Percentiles rank a stretch among this genome's conserved stretches.
Conservation (phyloP, 2,797 vertebrate genomes). For the Scomberomorus guttatus region DNA sequence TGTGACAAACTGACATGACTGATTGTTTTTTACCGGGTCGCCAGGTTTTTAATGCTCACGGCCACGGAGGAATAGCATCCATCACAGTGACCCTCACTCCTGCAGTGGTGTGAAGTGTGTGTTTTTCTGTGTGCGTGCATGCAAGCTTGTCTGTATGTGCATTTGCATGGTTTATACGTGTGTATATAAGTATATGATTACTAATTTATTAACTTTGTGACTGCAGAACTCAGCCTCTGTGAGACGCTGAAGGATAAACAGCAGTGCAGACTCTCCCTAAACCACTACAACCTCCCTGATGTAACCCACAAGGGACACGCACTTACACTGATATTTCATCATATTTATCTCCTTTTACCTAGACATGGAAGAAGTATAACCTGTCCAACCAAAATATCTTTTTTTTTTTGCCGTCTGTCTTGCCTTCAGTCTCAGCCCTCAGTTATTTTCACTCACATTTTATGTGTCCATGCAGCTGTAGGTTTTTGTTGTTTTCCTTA, state of each 20-base stretch:
- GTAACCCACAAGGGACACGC: background rate
- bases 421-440: background rate
- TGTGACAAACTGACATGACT: slow-evolving; percentile 69
- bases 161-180: background rate
- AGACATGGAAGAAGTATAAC: background rate
- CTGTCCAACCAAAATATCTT: background rate
- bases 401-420: background rate
- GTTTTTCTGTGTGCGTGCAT: slow-evolving; percentile 9
- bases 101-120: slow-evolving; percentile 47
- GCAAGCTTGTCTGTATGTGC: background rate
- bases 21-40: slow-evolving; percentile 63
- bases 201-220: slow-evolving; percentile 36
- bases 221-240: background rate
- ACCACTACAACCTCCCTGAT: slow-evolving; percentile 9
- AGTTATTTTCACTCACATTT: background rate
- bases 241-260: slow-evolving; percentile 16
- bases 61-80: slow-evolving; percentile 68
- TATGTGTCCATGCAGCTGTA: background rate
- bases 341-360: slow-evolving; percentile 27
- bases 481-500: background rate
- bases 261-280: slow-evolving; percentile 7
- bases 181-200: slow-evolving; percentile 31
- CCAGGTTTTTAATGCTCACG: slow-evolving; percentile 68
- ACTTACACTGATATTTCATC: slow-evolving; percentile 47
- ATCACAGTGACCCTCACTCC: slow-evolving; percentile 71